These are phyloP conservation scores for Neogobius melanostomus DNA, from an alignment of 2,113 vertebrate genomes.

Conservation along the genomic window DNA sequence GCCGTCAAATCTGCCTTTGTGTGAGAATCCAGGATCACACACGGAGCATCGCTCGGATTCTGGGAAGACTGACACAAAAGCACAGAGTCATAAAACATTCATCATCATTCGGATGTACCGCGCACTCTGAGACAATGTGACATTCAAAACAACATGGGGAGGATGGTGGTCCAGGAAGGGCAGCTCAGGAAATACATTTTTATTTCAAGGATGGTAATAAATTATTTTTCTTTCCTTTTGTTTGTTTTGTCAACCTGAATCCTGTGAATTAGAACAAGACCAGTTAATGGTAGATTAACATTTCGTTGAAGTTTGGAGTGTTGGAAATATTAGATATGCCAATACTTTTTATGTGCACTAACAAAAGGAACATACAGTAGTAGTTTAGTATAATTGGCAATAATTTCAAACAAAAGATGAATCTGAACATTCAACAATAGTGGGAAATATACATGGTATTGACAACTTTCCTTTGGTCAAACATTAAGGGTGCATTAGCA, in stretches of 20 bases:
- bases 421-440: too few species aligned
- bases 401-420: too few species aligned
- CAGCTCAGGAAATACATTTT: conserved; percentile 56
- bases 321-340: too few species aligned
- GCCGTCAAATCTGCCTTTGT: conserved; percentile 36
- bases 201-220: conserved; percentile 34
- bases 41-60: conserved; percentile 41
- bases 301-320: background rate
- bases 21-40: conserved; percentile 43
- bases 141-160: conserved; percentile 69
- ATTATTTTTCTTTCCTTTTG: conserved; percentile 34
- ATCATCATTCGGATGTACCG: conserved; percentile 74
- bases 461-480: too few species aligned
- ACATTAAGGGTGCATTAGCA: too few species aligned
- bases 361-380: too few species aligned
- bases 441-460: too few species aligned
- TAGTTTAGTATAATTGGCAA: too few species aligned
- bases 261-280: conserved; percentile 13
- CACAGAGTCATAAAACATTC: conserved; percentile 79
- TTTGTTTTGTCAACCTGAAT: conserved; percentile 48
- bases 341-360: too few species aligned
- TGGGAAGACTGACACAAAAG: conserved; percentile 64
- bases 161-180: conserved; percentile 59
- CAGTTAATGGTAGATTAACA: background rate
- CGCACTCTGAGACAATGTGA: conserved; percentile 70